Base-by-base conservation (phyloP, 2,888 invertebrate species). In the Eupithecia dodoneata region DNA sequence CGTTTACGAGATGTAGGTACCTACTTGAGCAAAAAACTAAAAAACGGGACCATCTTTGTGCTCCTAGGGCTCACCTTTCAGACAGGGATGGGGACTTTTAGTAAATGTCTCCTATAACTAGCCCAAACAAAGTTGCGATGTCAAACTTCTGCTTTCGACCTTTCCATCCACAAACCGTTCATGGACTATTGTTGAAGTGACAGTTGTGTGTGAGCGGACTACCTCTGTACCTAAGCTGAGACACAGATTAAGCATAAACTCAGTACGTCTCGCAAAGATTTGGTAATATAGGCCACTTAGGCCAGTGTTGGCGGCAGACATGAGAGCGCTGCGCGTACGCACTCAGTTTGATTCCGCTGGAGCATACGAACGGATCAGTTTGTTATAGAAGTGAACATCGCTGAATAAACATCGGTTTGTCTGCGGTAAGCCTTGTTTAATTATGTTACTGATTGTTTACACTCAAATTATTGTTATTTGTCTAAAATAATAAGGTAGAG, bases 261-360 rank as follows among this genome's bases (percentile, higher is more conserved):
- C n/a, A 69, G 45, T 44, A 13, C 47, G 15, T 49, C 45, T 70
- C 45, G 4, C 30, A 47, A 69, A 70, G 70, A 70, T 70, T 70
- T 47, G 70, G 47, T 70, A 63, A 69, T 63, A 72, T 76, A 69
- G 72, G 72, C 47, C 76, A 63, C 42, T 10, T 76, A 69, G 72
- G 72, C 47, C 76, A 63, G 47, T 10, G 18, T 18, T 15, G 7
- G 52, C 72, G 59, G 78, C 73, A 49, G 63, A 67, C 45, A 45
- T 45, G 69, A 82, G 80, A 80, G 75, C 74, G 47, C 74, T 78
- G 81, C 77, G 67, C 73, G 70, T 3, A 70, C 79, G 76, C 78
- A 72, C 59, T 79, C 76, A 76, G 79, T 79, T 44, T 49, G 69
- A 67, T 47, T 72, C 74, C 49, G 67, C 69, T 76, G 42, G 74